phyloP scores from a whole-genome alignment of 2,888 invertebrate genomes.

The Dicyrtoma fusca region DNA sequence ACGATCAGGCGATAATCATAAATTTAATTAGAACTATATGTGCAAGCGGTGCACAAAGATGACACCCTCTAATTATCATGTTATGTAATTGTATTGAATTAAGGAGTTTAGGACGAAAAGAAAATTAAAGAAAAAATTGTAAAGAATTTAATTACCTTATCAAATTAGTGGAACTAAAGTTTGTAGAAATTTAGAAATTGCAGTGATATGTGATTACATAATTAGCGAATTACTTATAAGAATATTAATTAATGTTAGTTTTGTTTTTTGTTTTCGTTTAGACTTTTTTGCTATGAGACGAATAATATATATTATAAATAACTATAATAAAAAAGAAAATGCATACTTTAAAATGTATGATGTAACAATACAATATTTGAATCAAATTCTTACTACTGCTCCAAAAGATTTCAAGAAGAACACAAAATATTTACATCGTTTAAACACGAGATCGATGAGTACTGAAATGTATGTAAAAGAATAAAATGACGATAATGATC shows the following conservation, averaged over 20 bases:
- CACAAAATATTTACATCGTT: constrained; percentile 5
- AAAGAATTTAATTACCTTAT: background rate
- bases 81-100: too few relatives aligned
- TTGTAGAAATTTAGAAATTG: background rate
- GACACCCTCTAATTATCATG: too few relatives aligned
- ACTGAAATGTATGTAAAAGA: constrained; percentile 6
- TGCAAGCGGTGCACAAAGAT: too few relatives aligned
- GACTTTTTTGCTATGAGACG: constrained; percentile 19
- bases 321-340: too few relatives aligned
- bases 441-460: constrained; percentile 8
- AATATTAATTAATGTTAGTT: too few relatives aligned
- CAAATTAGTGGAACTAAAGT: too few relatives aligned
- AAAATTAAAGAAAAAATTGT: background rate
- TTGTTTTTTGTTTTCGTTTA: constrained; percentile 12
- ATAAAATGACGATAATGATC: constrained; percentile 24
- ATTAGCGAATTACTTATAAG: constrained; percentile 4
- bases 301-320: too few relatives aligned
- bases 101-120: too few relatives aligned
- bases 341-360: constrained; percentile 8
- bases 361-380: background rate
- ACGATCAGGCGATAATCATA: constrained; percentile 16
- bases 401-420: background rate
- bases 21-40: background rate
- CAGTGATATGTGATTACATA: constrained; percentile 8
- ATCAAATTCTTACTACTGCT: background rate